phyloP scores from a whole-genome alignment of 2,113 vertebrate genomes.

The Lucifuga dentata region DNA sequence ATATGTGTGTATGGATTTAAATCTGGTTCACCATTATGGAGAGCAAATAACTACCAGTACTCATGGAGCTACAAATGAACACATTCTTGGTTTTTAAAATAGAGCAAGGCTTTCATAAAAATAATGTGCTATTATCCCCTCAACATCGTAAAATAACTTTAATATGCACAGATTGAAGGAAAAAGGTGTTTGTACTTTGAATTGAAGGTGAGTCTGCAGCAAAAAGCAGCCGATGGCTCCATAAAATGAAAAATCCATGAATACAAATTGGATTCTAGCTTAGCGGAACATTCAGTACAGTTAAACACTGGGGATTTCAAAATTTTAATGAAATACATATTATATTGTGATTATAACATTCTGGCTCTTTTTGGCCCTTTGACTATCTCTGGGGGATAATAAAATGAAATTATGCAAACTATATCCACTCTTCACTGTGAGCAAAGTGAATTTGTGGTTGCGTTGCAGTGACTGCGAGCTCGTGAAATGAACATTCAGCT shows the following conservation, averaged over 20 bases:
- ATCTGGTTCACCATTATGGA: slow-evolving; percentile 19
- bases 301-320: slow-evolving; percentile 31
- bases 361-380: slow-evolving; percentile 17
- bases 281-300: slow-evolving; percentile 46
- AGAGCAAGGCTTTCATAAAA: neutral
- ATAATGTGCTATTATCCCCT: neutral
- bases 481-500: slow-evolving; percentile 33
- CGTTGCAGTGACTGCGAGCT: neutral
- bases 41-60: slow-evolving; percentile 15
- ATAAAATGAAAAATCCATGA: slow-evolving; percentile 61
- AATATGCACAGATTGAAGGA: neutral
- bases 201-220: slow-evolving; percentile 50
- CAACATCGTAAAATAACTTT: neutral
- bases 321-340: slow-evolving; percentile 40
- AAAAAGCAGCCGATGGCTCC: slow-evolving; percentile 46
- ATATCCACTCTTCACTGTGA: slow-evolving; percentile 4
- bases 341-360: slow-evolving; percentile 43
- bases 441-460: slow-evolving; percentile 32
- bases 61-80: too few species aligned
- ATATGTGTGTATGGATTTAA: slow-evolving; percentile 1
- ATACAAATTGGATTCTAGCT: slow-evolving; percentile 69
- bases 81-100: neutral
- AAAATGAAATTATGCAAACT: slow-evolving; percentile 48
- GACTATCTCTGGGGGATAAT: slow-evolving; percentile 26
- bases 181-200: slow-evolving; percentile 8